Percentiles rank a stretch among this genome's conserved stretches.
Evolutionary conservation across 1,140 invertebrate genomes (phyloP).

Genomic region (Anoplophora glabripennis): DNA sequence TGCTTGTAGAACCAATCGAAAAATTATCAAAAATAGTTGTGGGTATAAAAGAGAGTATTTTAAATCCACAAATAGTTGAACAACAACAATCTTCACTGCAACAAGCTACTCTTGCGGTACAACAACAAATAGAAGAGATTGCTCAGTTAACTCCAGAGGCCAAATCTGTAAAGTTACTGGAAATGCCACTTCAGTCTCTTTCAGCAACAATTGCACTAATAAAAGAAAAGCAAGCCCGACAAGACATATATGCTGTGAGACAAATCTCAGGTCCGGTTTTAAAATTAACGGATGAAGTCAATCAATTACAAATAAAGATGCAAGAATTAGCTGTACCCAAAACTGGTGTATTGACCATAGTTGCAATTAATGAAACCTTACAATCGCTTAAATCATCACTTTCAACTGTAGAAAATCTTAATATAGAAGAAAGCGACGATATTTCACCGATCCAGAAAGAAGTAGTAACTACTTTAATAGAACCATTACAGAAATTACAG

Average conservation of each 20-base stretch:
- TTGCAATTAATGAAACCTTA: conserved; percentile 13
- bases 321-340: conserved; percentile 18
- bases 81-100: conserved; percentile 2
- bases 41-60: conserved; percentile 4
- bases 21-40: conserved; percentile 13
- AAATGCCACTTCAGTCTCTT: background rate
- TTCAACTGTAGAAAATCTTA: background rate
- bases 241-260: background rate
- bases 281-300: conserved; percentile 15
- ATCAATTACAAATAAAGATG: conserved; percentile 19
- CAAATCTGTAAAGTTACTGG: conserved; percentile 12
- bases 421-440: background rate
- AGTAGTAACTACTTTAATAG: background rate
- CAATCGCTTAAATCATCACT: conserved; percentile 2
- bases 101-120: conserved; percentile 13
- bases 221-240: too few relatives aligned
- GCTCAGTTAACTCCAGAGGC: conserved; percentile 3
- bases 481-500: conserved; percentile 14
- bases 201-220: background rate
- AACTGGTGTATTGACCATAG: conserved; percentile 18
- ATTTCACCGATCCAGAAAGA: background rate
- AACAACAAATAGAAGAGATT: conserved; percentile 18
- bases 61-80: conserved; percentile 4
- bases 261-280: conserved; percentile 2
- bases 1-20: background rate